Base-by-base conservation (phyloP, 2,113 vertebrate species). In the Cyanoramphus novaezelandiae region DNA sequence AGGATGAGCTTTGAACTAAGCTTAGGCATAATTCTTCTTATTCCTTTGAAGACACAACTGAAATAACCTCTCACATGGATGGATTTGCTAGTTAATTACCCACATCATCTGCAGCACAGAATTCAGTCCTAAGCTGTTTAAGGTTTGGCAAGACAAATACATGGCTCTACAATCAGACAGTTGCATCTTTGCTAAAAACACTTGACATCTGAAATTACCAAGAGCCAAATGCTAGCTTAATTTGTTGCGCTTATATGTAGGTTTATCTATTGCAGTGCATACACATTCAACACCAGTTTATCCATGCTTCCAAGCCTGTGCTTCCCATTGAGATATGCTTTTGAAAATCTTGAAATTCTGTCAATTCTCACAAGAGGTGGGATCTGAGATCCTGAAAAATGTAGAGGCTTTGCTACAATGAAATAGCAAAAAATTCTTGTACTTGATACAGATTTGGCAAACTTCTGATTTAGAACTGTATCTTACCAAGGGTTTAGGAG, bases 41-140 rank as follows among this genome's bases (percentile, higher is more conserved):
- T 24, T 84, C 46, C 60, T 86, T 96, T 83, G 92, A 95, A 95
- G 85, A 70, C 46, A 79, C 27, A 93, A 92, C 90, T 91, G 67
- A 96, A 95, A 90, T 92, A 92, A 93, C 89, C 93, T 94, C 64
- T 90, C 60, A 83, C 82, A 33, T 90, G 55, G 68, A 64, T 77
- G 80, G 79, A 83, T 92, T 86, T 96, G 60, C 50, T 82, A 75
- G 82, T 47, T 97, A 95, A 93, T 96, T 92, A 88, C 49, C 88
- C 88, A 46, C 86, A 94, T 64, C 67, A 88, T 88, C 76, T 94
- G 90, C 82, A 92, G 49, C 53, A 85, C 7, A 6, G 62, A 63
- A 69, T 53, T 83, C 57, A 87, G 53, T 74, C 63, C 70, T 85
- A 46, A 8, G 50, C 53, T 52, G 24, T 49, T 78, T 53, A 43